Conservation (phyloP, 2,797 vertebrate genomes). For the Sarcophilus harrisii region DNA sequence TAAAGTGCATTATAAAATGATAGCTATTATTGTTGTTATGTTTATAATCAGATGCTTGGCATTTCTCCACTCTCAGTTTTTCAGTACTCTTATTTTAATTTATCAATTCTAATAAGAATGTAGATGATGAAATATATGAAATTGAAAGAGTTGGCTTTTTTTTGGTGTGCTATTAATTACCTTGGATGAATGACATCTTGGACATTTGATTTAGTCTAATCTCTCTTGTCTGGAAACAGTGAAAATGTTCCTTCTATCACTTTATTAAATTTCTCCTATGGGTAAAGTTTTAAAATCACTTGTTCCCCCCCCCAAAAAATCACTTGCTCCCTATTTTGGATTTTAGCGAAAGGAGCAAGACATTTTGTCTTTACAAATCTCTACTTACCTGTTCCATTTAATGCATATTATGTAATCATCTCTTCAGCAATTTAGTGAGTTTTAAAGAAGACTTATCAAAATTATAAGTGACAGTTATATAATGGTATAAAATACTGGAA, state of each 20-base stretch:
- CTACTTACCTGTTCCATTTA: constrained; percentile 17
- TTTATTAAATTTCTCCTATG: not conserved
- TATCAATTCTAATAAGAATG: constrained; percentile 19
- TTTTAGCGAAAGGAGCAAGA: not conserved
- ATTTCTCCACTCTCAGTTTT: constrained; percentile 30
- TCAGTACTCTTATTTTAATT: not conserved
- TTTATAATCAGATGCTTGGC: constrained; percentile 28
- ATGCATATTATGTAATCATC: constrained; percentile 22
- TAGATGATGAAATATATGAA: constrained; percentile 52
- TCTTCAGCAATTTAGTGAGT: constrained; percentile 31
- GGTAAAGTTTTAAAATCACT: constrained; percentile 4
- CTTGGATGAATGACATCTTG: constrained; percentile 34
- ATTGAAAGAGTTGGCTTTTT: constrained; percentile 50
- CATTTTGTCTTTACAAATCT: constrained; percentile 11
- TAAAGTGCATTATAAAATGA: not conserved
- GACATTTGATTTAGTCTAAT: constrained; percentile 52
- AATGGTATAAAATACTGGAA: not conserved
- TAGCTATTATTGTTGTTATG: not conserved
- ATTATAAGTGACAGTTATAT: not conserved
- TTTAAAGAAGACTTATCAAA: constrained; percentile 12
- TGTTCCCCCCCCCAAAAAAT: not conserved
- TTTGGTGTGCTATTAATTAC: constrained; percentile 24
- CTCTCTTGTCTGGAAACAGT: not conserved
- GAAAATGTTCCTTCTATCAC: constrained; percentile 8
- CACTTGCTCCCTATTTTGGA: constrained; percentile 14